A percentile compares a stretch with the other conserved stretches of the same genome.
Evolutionary conservation across 1,140 invertebrate genomes (phyloP).

Genomic region (Thalassaphorura encarpata): DNA sequence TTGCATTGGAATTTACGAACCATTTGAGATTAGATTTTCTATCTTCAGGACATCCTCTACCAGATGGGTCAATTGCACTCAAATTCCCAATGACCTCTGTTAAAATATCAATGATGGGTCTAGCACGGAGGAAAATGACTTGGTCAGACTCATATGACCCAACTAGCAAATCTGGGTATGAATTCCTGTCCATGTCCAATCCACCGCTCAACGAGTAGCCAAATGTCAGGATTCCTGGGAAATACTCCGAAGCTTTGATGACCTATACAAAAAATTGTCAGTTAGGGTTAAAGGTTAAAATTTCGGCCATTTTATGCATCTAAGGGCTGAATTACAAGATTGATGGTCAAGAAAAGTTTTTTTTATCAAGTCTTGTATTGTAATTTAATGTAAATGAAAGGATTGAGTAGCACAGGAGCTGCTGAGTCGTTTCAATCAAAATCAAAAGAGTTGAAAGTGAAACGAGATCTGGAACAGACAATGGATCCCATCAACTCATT

Average conservation of each 20-base stretch:
- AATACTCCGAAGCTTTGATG: slow-evolving; percentile 43
- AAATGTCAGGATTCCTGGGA: slow-evolving; percentile 56
- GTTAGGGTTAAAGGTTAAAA: not conserved
- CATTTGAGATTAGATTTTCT: slow-evolving; percentile 59
- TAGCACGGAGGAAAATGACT: slow-evolving; percentile 59
- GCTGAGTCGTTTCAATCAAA: too few species aligned
- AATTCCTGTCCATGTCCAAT: slow-evolving; percentile 80
- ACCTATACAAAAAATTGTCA: slow-evolving; percentile 38
- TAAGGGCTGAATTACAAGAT: too few species aligned
- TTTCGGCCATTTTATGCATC: not conserved
- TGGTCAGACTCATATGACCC: slow-evolving; percentile 75
- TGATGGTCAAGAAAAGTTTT: too few species aligned
- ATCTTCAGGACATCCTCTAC: slow-evolving; percentile 56
- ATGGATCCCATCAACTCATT: too few species aligned
- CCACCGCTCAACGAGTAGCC: slow-evolving; percentile 83
- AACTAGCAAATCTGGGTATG: slow-evolving; percentile 80
- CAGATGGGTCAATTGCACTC: slow-evolving; percentile 68
- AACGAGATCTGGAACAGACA: too few species aligned
- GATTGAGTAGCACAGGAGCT: too few species aligned
- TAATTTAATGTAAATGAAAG: too few species aligned
- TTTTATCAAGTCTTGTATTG: not conserved
- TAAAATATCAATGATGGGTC: slow-evolving; percentile 74
- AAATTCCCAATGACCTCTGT: slow-evolving; percentile 50
- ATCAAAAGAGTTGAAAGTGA: too few species aligned
- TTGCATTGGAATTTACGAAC: slow-evolving; percentile 38